Conservation (phyloP, 1,140 invertebrate species). For the roundworm (Caenorhabditis elegans) region WBcel235 BX284604.4:9913501-9914000, state of each 20-base stretch:
- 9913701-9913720: too few relatives aligned
- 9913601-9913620: too few relatives aligned
- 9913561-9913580: too few relatives aligned
- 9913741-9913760: background rate
- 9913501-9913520: too few relatives aligned
- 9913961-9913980: conserved; percentile 25
- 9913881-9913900: conserved; percentile 26
- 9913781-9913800: background rate
- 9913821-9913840: conserved; percentile 15
- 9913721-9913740: too few relatives aligned
- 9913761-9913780: background rate
- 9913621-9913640: too few relatives aligned
- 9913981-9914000: background rate
- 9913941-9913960: conserved; percentile 33
- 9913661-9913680: too few relatives aligned
- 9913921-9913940: conserved; percentile 26
- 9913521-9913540: too few relatives aligned
- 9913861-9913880: background rate
- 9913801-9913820: background rate
- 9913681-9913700: too few relatives aligned
- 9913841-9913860: conserved; percentile 9
- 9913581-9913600: too few relatives aligned
- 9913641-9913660: too few relatives aligned
- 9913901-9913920: background rate
- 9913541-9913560: too few relatives aligned